Conservation (phyloP, 2,113 vertebrate genomes). For the Anthoscopus minutus region DNA sequence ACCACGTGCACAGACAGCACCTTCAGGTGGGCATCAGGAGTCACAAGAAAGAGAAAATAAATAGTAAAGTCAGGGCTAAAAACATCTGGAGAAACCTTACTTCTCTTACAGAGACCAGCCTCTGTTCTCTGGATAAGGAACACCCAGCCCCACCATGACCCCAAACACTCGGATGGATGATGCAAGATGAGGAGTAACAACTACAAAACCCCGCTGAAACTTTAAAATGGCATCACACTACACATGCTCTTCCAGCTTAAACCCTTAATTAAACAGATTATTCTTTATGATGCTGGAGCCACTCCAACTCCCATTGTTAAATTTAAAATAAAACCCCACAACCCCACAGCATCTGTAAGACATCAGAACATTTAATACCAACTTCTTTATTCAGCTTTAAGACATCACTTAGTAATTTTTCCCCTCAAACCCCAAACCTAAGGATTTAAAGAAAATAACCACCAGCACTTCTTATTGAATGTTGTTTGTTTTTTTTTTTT, state of each 20-base stretch:
- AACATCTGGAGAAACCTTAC: background rate
- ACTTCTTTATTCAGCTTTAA: slow-evolving; percentile 35
- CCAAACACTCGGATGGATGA: background rate
- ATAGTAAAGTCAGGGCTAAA: background rate
- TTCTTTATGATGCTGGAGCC: slow-evolving; percentile 32
- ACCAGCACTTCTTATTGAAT: background rate
- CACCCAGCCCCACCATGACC: background rate
- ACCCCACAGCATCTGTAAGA: slow-evolving; percentile 44
- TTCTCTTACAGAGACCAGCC: background rate
- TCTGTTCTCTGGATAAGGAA: background rate
- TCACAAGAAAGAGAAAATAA: background rate
- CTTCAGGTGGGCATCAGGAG: background rate
- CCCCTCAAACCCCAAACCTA: background rate
- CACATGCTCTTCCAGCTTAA: background rate
- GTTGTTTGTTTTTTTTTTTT: background rate
- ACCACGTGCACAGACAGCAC: rapidly evolving
- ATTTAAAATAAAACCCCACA: slow-evolving; percentile 37
- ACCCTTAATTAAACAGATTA: slow-evolving; percentile 38
- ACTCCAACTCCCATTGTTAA: slow-evolving; percentile 54
- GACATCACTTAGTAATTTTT: background rate
- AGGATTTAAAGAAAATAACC: background rate
- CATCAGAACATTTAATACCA: slow-evolving; percentile 16
- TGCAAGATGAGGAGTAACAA: background rate
- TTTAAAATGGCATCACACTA: slow-evolving; percentile 32
- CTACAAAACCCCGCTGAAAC: background rate